A percentile compares a stretch with the other conserved stretches of the same genome.
phyloP scores from a whole-genome alignment of 2,888 invertebrate genomes.

The Scaptomyza polygonia region DNA sequence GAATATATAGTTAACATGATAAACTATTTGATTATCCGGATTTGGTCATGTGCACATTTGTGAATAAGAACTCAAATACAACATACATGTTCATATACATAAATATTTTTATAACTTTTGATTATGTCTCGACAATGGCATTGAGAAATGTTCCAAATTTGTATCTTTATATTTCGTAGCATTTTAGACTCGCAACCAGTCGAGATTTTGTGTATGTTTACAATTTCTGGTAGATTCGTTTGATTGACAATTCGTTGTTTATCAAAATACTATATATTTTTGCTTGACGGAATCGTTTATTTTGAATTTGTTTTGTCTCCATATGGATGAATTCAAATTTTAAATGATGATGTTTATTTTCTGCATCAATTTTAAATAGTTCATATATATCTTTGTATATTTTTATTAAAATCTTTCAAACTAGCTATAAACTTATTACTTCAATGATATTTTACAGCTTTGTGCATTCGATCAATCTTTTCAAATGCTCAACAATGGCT shows the following conservation, averaged over 20 bases:
- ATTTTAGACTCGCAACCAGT: slow-evolving; percentile 20
- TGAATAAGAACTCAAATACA: slow-evolving; percentile 15
- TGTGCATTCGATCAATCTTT: no score
- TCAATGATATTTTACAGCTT: no score
- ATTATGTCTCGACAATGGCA: slow-evolving; percentile 59
- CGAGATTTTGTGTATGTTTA: slow-evolving; percentile 56
- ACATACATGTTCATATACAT: neutral
- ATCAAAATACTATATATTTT: slow-evolving; percentile 18
- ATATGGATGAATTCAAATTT: neutral
- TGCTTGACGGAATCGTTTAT: slow-evolving; percentile 11
- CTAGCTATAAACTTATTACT: no score
- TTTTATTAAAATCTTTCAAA: no score
- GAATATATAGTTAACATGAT: neutral
- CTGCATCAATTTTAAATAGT: no score
- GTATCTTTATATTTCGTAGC: slow-evolving; percentile 13
- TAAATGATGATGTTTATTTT: no score
- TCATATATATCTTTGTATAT: no score
- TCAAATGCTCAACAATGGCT: neutral
- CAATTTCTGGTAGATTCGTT: slow-evolving; percentile 27
- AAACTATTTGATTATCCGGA: slow-evolving; percentile 19
- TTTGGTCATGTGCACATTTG: neutral
- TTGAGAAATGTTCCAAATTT: slow-evolving; percentile 33
- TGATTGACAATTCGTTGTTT: slow-evolving; percentile 61
- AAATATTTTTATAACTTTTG: slow-evolving; percentile 42
- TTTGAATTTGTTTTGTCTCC: neutral